Percentiles rank a stretch among this genome's conserved stretches.
Evolutionary conservation across 2,797 vertebrate genomes (phyloP).

Genomic region (Rousettus madagascariensis): DNA sequence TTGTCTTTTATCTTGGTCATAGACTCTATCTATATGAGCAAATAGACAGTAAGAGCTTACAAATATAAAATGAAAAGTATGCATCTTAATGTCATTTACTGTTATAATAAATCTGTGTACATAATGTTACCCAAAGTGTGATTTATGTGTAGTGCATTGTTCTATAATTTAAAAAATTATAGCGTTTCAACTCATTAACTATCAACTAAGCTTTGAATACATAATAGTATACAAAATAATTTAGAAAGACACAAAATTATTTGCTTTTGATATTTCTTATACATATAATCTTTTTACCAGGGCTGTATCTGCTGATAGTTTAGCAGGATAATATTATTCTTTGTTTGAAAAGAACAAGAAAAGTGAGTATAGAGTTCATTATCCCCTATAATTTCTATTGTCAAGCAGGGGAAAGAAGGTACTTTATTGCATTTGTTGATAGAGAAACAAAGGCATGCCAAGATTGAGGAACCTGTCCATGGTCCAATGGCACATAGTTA

Average conservation of each 20-base stretch:
- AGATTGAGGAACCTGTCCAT: not conserved
- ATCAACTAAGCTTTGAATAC: not conserved
- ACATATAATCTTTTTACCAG: not conserved
- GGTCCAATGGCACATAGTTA: not conserved
- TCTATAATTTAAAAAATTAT: not conserved
- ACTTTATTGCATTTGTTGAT: not conserved
- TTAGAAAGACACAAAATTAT: slow-evolving; percentile 27
- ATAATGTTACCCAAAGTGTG: not conserved
- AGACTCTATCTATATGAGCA: not conserved
- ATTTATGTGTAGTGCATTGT: not conserved
- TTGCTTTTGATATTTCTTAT: not conserved
- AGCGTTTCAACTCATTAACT: not conserved
- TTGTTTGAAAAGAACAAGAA: slow-evolving; percentile 2
- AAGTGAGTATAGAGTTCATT: not conserved
- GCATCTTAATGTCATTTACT: not conserved
- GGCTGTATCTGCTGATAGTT: not conserved
- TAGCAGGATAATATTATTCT: not conserved
- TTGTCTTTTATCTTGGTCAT: not conserved
- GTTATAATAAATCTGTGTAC: not conserved
- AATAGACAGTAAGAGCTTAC: not conserved
- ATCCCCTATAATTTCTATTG: not conserved
- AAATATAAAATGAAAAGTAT: not conserved
- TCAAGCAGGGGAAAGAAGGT: not conserved
- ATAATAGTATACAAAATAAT: slow-evolving; percentile 30
- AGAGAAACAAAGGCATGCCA: not conserved